Base-by-base conservation (phyloP, 1,140 invertebrate genomes). In the Lerema accius region DNA sequence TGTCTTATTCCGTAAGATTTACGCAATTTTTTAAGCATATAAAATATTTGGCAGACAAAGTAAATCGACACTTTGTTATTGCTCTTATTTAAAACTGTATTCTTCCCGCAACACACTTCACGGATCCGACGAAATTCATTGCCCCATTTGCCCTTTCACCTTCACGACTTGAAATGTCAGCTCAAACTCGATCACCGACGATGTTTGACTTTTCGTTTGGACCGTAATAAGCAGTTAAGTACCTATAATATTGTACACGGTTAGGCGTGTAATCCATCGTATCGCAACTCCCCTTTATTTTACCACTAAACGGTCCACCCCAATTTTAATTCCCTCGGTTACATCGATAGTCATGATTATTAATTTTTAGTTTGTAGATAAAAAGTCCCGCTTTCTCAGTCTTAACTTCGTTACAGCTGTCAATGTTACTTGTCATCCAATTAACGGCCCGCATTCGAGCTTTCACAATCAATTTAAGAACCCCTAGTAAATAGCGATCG, bases 351-450 rank as follows among this genome's bases (percentile, higher is more conserved):
- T 45, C n/a, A 45, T 56, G 61, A 46, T 63, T 62, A 43, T 62
- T 28, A 62, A 49, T 50, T 51, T 15, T 62, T 62, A 32, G 37
- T 62, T 50, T 50, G 49, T 26, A 15, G 23, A 53, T 55, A 23
- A 58, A 58, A 46, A 13, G 32, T 17, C 28, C 28, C 15, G 28
- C 23, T 26, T 23, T 58, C 42, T 58, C 28, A 13, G 43, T 32
- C 23, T 43, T 46, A 58, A 46, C 19, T 16, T 51, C 40, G 26
- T 55, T 71, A 56, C 51, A 50, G 49, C 42, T 75, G 70, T 76
- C 76, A 73, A 79, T 80, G 80, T 78, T 70, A 76, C 67, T 84
- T 75, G 74, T 73, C 73, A 73, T 72, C 65, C 78, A 82, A 80
- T 84, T 82, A 79, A 17, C 40, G 46, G 63, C 78, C 79, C 79